Percentiles rank a stretch among this genome's conserved stretches.
Evolutionary conservation across 2,797 vertebrate species (phyloP).

Genomic region (Microchirus variegatus): DNA sequence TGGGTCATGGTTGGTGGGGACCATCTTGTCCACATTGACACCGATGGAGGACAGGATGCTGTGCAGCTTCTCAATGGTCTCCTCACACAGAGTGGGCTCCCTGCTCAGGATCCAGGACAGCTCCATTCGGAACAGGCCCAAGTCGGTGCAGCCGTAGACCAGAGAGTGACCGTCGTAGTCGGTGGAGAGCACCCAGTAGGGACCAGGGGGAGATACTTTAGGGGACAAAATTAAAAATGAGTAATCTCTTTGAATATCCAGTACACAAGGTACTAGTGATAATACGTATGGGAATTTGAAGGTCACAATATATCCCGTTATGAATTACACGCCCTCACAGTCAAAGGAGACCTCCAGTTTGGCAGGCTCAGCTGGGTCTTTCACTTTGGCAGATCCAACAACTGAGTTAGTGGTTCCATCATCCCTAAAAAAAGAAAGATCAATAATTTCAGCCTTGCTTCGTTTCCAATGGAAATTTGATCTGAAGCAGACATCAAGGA

Average conservation of each 20-base stretch:
- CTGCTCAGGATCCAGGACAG: conserved; percentile 83
- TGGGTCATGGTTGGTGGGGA: conserved; percentile 56
- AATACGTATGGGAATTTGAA: not conserved
- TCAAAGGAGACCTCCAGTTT: conserved; percentile 84
- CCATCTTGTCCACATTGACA: conserved; percentile 44
- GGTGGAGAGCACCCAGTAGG: conserved; percentile 88
- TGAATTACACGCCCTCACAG: conserved; percentile 44
- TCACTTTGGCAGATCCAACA: conserved; percentile 74
- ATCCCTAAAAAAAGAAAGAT: conserved; percentile 26
- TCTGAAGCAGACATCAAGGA: too few species aligned
- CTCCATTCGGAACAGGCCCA: conserved; percentile 70
- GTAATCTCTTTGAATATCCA: too few species aligned
- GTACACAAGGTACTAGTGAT: too few species aligned
- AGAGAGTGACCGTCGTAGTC: conserved; percentile 86
- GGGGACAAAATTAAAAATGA: not conserved
- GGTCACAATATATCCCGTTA: not conserved
- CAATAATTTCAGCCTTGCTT: too few species aligned
- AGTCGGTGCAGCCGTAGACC: conserved; percentile 86
- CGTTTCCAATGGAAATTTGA: too few species aligned
- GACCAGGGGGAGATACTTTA: conserved; percentile 63
- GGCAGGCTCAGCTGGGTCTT: conserved; percentile 80
- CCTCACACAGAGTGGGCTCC: conserved; percentile 43
- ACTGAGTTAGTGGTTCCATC: conserved; percentile 57
- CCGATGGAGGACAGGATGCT: conserved; percentile 47
- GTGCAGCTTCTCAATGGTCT: conserved; percentile 60